Conservation (phyloP, 1,140 invertebrate species). For the Fopius arisanus region DNA sequence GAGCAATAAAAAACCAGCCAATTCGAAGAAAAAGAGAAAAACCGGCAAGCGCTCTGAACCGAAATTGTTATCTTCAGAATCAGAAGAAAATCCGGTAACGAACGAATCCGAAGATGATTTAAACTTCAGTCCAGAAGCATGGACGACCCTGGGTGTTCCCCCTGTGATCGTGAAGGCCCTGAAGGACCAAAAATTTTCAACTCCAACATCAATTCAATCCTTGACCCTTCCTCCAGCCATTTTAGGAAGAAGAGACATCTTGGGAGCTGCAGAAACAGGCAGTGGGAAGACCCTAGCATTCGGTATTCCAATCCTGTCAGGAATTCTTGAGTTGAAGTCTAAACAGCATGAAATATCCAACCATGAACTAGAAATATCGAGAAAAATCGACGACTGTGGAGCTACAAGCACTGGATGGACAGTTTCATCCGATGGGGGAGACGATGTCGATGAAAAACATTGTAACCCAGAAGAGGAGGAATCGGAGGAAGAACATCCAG, state of each 20-base stretch:
- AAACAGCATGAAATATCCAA: constrained; percentile 47
- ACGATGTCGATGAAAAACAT: constrained; percentile 50
- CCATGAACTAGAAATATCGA: constrained; percentile 26
- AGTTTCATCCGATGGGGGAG: constrained; percentile 49
- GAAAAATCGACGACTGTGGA: constrained; percentile 52
- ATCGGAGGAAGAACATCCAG: constrained; percentile 55
- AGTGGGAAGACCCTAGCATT: constrained; percentile 98
- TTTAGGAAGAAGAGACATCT: constrained; percentile 83
- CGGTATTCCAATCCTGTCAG: constrained; percentile 89
- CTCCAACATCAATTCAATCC: constrained; percentile 86
- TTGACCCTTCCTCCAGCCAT: constrained; percentile 85
- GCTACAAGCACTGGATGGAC: constrained; percentile 52
- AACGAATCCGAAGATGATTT: background rate
- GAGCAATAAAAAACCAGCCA: background rate
- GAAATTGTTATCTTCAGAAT: background rate
- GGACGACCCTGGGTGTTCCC: constrained; percentile 77
- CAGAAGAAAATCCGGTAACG: background rate
- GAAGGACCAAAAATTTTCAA: constrained; percentile 76
- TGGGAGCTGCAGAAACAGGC: constrained; percentile 96
- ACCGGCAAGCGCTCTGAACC: background rate
- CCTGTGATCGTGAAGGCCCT: constrained; percentile 77
- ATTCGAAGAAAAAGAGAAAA: background rate
- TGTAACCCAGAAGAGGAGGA: constrained; percentile 18
- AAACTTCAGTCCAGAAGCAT: constrained; percentile 69
- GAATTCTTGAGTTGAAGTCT: constrained; percentile 78